A percentile compares a stretch with the other conserved stretches of the same genome.
Evolutionary conservation across 2,797 vertebrate genomes (phyloP).

Genomic region (Ctenopoma kingsleyae): DNA sequence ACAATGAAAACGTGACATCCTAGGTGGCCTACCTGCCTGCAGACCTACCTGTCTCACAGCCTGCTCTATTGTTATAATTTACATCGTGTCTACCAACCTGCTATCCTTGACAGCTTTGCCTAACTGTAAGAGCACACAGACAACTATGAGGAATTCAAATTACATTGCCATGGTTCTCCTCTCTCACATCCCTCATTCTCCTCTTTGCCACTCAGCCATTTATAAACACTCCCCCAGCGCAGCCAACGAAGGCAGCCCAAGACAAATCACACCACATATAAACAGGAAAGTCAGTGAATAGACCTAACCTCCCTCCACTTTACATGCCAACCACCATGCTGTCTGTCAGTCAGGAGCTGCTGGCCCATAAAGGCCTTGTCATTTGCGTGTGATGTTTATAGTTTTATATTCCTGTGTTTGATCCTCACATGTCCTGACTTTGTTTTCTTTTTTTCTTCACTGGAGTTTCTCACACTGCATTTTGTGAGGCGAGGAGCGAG

Average conservation of each 20-base stretch:
- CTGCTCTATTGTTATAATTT: neutral
- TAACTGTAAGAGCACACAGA: slow-evolving; percentile 54
- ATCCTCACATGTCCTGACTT: slow-evolving; percentile 52
- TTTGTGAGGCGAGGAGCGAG: slow-evolving; percentile 34
- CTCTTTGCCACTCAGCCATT: slow-evolving; percentile 62
- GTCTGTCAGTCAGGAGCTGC: slow-evolving; percentile 71
- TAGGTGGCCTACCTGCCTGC: neutral
- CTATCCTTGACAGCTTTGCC: slow-evolving; percentile 24
- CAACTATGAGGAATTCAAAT: slow-evolving; percentile 35
- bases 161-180: slow-evolving; percentile 14
- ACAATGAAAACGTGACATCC: neutral
- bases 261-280: slow-evolving; percentile 63
- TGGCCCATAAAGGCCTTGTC: slow-evolving; percentile 47
- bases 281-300: slow-evolving; percentile 81
- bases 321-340: slow-evolving; percentile 60
- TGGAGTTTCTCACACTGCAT: slow-evolving; percentile 29
- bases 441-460: neutral
- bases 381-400: slow-evolving; percentile 72
- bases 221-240: slow-evolving; percentile 63
- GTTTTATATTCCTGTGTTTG: slow-evolving; percentile 60
- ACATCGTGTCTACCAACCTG: neutral
- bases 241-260: slow-evolving; percentile 40
- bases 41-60: neutral
- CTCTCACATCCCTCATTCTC: slow-evolving; percentile 47
- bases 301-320: slow-evolving; percentile 57